Conservation (phyloP, 2,113 vertebrate species). For the Caloenas nicobarica region DNA sequence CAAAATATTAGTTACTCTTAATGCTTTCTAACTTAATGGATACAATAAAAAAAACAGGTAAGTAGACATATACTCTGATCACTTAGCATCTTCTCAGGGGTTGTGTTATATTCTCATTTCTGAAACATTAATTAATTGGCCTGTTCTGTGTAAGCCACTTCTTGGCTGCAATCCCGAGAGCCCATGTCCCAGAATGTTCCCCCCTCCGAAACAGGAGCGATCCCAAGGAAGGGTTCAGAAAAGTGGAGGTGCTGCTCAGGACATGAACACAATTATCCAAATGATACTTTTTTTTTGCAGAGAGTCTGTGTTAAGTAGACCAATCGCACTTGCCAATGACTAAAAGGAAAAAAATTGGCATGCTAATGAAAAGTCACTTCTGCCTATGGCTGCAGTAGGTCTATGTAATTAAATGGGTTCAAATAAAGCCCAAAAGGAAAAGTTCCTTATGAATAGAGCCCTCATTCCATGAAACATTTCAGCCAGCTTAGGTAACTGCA, state of each 20-base stretch:
- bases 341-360: background rate
- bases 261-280: background rate
- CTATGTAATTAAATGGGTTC: background rate
- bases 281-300: background rate
- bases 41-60: background rate
- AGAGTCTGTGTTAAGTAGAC: background rate
- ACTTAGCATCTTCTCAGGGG: background rate
- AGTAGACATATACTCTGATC: background rate
- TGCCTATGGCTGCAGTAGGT: background rate
- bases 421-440: background rate
- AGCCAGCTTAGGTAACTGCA: background rate
- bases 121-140: background rate
- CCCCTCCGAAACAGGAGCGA: background rate
- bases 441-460: background rate
- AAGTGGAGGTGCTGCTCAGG: background rate
- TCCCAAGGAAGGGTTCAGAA: background rate
- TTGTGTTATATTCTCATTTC: background rate
- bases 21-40: background rate
- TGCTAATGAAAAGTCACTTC: background rate
- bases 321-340: background rate
- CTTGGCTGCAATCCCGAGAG: background rate
- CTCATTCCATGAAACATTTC: background rate
- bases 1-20: background rate
- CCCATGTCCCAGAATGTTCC: background rate
- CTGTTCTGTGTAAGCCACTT: background rate